These are phyloP conservation scores for Procavia capensis DNA, from an alignment of 2,113 vertebrate species.

Conservation along the genomic window DNA sequence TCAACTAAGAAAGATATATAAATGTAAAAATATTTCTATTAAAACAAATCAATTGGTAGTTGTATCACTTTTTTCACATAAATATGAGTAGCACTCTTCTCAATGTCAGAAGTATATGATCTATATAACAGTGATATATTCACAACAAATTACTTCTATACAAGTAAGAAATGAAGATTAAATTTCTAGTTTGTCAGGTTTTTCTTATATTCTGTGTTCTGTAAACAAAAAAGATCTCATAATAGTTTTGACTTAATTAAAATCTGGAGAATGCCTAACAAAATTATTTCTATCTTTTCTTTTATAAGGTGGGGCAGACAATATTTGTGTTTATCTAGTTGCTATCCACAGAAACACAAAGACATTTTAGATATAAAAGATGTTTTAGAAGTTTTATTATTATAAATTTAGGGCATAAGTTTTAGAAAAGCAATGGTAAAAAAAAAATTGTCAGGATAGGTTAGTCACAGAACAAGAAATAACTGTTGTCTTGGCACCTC, in stretches of 20 bases:
- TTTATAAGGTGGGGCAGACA: not conserved
- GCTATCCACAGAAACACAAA: not conserved
- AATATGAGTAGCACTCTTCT: not conserved
- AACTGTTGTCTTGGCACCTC: not conserved
- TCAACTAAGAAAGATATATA: not conserved
- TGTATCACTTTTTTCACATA: not conserved
- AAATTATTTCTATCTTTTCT: not conserved
- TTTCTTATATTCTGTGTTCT: not conserved
- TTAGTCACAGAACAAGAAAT: not conserved
- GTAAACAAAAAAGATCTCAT: not conserved
- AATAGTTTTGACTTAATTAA: not conserved
- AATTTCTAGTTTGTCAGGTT: not conserved
- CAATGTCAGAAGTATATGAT: not conserved
- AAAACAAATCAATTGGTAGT: not conserved
- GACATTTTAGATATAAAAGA: not conserved
- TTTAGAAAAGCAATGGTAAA: not conserved
- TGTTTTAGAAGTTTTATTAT: not conserved
- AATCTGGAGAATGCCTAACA: not conserved
- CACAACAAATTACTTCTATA: not conserved
- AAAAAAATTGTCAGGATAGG: not conserved
- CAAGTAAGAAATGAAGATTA: not conserved
- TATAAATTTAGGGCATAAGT: not conserved
- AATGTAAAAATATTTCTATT: not conserved
- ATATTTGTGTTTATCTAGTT: not conserved
- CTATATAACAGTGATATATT: not conserved